Conservation (phyloP, 2,797 vertebrate genomes). For the Discoglossus pictus region DNA sequence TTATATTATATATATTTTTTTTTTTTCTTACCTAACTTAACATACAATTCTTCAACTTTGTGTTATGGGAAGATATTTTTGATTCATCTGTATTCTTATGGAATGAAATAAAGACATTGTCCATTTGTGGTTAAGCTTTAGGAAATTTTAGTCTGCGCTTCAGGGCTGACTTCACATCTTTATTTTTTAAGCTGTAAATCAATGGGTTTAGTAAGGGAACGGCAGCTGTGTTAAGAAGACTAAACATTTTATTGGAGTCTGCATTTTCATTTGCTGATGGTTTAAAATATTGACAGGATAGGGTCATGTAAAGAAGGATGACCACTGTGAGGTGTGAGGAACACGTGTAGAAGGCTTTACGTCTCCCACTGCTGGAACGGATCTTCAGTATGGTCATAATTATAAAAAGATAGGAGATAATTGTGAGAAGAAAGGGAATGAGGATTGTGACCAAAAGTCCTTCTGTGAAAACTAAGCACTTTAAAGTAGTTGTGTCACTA, state of each 20-base stretch:
- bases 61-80: too few relatives aligned
- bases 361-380: background rate
- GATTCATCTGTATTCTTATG: too few relatives aligned
- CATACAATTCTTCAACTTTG: too few relatives aligned
- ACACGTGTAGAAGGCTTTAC: slow-evolving; percentile 14
- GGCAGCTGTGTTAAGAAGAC: slow-evolving; percentile 3
- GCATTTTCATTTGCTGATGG: background rate
- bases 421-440: too few relatives aligned
- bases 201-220: slow-evolving; percentile 23
- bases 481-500: slow-evolving; percentile 21
- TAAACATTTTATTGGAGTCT: background rate
- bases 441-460: too few relatives aligned
- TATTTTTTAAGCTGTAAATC: slow-evolving; percentile 6
- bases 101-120: too few relatives aligned
- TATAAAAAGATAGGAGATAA: background rate
- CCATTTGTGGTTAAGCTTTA: too few relatives aligned
- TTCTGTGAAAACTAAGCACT: too few relatives aligned
- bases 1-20: too few relatives aligned
- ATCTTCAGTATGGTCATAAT: background rate
- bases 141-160: too few relatives aligned
- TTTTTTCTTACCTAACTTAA: too few relatives aligned
- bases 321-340: slow-evolving; percentile 22
- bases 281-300: background rate
- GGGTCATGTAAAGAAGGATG: background rate
- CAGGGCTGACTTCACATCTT: slow-evolving; percentile 16